Evolutionary conservation across 2,797 vertebrate genomes (phyloP).

Genomic region (Avahi laniger): DNA sequence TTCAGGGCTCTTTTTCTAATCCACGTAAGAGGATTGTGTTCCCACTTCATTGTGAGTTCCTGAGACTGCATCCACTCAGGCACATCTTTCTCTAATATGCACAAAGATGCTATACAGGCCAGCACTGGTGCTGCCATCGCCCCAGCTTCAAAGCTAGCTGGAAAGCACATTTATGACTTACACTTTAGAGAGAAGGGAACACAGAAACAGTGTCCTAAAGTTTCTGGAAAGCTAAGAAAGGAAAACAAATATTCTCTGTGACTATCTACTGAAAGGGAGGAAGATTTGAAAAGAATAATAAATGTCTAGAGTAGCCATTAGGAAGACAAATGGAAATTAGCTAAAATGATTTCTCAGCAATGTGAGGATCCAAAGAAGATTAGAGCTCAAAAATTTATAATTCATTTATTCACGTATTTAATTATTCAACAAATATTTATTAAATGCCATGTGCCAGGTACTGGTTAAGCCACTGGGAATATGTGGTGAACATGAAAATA

Average conservation of each 20-base stretch:
- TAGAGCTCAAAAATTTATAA: slow-evolving; percentile 27
- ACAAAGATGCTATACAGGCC: background rate
- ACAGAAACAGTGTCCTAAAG: background rate
- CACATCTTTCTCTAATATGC: background rate
- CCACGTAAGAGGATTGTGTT: background rate
- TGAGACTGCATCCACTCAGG: background rate
- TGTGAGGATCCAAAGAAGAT: background rate
- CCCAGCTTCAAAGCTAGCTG: background rate
- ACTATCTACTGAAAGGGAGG: background rate
- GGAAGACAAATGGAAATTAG: slow-evolving; percentile 41
- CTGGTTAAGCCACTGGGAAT: background rate
- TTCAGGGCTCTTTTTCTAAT: background rate
- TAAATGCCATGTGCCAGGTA: slow-evolving; percentile 22
- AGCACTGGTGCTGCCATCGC: too few species aligned
- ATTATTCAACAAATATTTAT: slow-evolving; percentile 61
- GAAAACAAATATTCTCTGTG: slow-evolving; percentile 1
- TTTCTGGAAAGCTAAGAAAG: slow-evolving; percentile 8
- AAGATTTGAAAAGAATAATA: background rate
- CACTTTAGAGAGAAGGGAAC: background rate
- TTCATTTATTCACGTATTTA: slow-evolving; percentile 41
- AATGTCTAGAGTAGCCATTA: slow-evolving; percentile 32
- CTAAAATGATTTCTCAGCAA: slow-evolving; percentile 59
- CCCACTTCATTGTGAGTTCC: background rate
- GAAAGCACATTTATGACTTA: background rate
- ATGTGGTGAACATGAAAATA: slow-evolving; percentile 9